These are phyloP conservation scores for Dendronephthya gigantea DNA, from an alignment of 64 coral and sea anemone genomes.

Conservation along the genomic window DNA sequence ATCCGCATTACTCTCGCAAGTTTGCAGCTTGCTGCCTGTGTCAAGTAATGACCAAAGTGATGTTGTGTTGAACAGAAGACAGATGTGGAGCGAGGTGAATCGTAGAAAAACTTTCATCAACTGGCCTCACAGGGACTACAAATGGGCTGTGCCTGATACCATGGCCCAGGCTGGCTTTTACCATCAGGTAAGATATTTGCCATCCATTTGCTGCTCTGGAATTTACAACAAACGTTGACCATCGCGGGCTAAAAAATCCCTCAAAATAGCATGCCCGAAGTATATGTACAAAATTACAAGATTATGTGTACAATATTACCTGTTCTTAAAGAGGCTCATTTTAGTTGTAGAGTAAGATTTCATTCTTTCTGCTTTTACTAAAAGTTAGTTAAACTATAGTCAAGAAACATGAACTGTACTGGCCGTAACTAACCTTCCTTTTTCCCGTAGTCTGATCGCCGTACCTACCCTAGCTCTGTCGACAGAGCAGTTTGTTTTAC, in stretches of 20 bases:
- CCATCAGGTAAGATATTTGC: conserved; percentile 46
- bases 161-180: conserved; percentile 99
- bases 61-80: conserved; percentile 36
- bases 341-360: too few relatives aligned
- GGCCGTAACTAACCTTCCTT: background rate
- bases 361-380: too few relatives aligned
- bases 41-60: conserved; percentile 48
- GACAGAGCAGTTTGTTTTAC: conserved; percentile 96
- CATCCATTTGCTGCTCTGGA: background rate
- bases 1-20: background rate
- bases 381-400: too few relatives aligned
- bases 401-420: too few relatives aligned
- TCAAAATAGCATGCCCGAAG: too few relatives aligned
- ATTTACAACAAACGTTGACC: too few relatives aligned
- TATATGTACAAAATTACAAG: too few relatives aligned
- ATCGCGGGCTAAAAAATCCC: too few relatives aligned
- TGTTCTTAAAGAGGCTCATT: too few relatives aligned
- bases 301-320: too few relatives aligned
- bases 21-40: conserved; percentile 52
- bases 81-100: conserved; percentile 77
- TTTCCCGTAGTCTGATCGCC: background rate
- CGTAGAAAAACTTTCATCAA: conserved; percentile 74
- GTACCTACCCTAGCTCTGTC: conserved; percentile 24
- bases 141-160: conserved; percentile 89
- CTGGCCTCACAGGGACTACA: conserved; percentile 95